Evolutionary conservation across 2,888 invertebrate genomes (phyloP).

Genomic region (Torymus auratus): DNA sequence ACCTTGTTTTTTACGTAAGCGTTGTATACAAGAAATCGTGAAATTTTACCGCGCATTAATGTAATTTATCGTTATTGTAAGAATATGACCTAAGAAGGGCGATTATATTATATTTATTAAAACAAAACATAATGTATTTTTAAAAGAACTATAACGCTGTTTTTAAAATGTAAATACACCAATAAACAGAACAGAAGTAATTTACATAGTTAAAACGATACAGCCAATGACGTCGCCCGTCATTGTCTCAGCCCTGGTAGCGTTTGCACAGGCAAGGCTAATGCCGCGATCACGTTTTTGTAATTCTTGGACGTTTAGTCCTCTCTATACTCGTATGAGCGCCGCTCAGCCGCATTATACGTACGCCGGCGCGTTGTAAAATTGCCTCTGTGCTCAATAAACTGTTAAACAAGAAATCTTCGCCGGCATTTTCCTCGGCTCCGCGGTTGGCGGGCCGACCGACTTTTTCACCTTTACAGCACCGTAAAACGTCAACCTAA

Average conservation of each 20-base stretch:
- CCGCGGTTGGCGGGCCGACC: not conserved
- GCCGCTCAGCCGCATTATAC: constrained; percentile 28
- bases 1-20: no score
- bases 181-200: no score
- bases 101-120: no score
- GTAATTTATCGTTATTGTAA: no score
- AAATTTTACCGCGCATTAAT: no score
- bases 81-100: no score
- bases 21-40: no score
- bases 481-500: constrained; percentile 34
- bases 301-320: constrained; percentile 42
- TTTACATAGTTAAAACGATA: no score
- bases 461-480: constrained; percentile 29
- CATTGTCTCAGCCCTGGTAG: constrained; percentile 35
- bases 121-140: no score
- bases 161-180: no score
- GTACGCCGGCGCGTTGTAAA: constrained; percentile 17
- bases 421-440: not conserved
- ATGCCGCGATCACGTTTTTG: constrained; percentile 52
- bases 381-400: constrained; percentile 43
- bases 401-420: constrained; percentile 48
- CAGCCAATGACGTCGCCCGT: not conserved
- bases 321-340: constrained; percentile 40
- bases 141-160: no score
- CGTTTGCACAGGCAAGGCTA: constrained; percentile 44